phyloP scores from a whole-genome alignment of 1,140 invertebrate genomes.

The Archegozetes longisetosus region DNA sequence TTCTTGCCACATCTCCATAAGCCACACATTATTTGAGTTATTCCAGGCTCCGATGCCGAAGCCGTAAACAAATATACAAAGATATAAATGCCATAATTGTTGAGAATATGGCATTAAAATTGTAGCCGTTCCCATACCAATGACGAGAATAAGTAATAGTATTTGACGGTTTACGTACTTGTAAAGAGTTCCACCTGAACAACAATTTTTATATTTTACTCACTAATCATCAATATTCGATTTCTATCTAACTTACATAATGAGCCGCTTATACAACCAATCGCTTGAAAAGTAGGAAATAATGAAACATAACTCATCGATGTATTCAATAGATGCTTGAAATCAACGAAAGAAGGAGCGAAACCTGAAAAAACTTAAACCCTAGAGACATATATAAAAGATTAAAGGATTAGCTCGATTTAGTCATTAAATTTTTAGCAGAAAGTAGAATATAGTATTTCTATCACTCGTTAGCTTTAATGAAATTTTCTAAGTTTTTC shows the following conservation, averaged over 20 bases:
- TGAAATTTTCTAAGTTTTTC: too few relatives aligned
- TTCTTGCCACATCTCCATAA: constrained; percentile 11
- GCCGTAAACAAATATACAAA: background rate
- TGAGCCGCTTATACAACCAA: background rate
- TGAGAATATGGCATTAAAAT: background rate
- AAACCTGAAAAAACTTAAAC: background rate
- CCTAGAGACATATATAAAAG: background rate
- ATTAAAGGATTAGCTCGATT: background rate
- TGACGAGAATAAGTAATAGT: background rate
- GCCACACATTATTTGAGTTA: constrained; percentile 3
- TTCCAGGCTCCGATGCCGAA: constrained; percentile 10
- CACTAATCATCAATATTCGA: background rate
- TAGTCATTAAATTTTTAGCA: background rate
- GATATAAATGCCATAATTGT: background rate
- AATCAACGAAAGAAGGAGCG: background rate
- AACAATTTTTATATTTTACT: background rate
- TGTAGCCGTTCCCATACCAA: background rate
- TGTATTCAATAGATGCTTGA: background rate
- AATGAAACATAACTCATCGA: background rate
- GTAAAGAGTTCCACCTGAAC: background rate
- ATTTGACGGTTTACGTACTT: constrained; percentile 11
- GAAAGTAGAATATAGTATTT: background rate
- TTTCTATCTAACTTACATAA: background rate
- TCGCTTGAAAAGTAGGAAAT: background rate
- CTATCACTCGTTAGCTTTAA: too few relatives aligned